phyloP scores from a whole-genome alignment of 2,113 vertebrate species.

The Platichthys flesus region DNA sequence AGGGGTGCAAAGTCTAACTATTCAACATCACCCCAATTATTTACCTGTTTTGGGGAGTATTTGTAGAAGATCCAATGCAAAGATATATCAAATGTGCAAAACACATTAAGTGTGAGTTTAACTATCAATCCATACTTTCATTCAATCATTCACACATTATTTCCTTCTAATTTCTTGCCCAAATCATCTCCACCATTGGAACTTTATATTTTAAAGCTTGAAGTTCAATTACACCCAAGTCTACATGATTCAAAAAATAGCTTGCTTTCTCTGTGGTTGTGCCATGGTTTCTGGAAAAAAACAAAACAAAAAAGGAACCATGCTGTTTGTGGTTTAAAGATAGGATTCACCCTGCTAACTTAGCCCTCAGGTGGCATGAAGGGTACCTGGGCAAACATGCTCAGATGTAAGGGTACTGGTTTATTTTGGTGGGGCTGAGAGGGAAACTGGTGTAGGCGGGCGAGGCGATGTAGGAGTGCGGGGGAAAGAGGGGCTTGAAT shows the following conservation, averaged over 20 bases:
- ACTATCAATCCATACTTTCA: constrained; percentile 79
- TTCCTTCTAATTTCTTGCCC: constrained; percentile 72
- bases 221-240: constrained; percentile 98
- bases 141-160: constrained; percentile 73
- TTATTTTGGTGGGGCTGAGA: constrained; percentile 95
- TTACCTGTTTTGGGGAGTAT: constrained; percentile 96
- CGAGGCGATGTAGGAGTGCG: constrained; percentile 95
- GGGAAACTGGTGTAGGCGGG: constrained; percentile 95
- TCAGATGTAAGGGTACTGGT: constrained; percentile 99
- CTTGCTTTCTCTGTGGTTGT: constrained; percentile 93
- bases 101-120: constrained; percentile 98
- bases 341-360: constrained; percentile 45
- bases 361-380: constrained; percentile 70
- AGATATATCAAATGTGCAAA: constrained; percentile 99
- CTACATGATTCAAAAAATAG: constrained; percentile 95
- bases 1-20: constrained; percentile 90
- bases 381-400: constrained; percentile 63
- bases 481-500: constrained; percentile 94
- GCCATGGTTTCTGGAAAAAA: constrained; percentile 93
- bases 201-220: constrained; percentile 88
- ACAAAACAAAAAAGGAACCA: constrained; percentile 80
- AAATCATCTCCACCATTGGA: constrained; percentile 66
- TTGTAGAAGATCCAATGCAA: constrained; percentile 97
- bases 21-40: constrained; percentile 87
- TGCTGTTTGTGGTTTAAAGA: constrained; percentile 78